These are phyloP conservation scores for Silurus lanzhouensis DNA, from an alignment of 2,797 vertebrate genomes.

Conservation along the genomic window DNA sequence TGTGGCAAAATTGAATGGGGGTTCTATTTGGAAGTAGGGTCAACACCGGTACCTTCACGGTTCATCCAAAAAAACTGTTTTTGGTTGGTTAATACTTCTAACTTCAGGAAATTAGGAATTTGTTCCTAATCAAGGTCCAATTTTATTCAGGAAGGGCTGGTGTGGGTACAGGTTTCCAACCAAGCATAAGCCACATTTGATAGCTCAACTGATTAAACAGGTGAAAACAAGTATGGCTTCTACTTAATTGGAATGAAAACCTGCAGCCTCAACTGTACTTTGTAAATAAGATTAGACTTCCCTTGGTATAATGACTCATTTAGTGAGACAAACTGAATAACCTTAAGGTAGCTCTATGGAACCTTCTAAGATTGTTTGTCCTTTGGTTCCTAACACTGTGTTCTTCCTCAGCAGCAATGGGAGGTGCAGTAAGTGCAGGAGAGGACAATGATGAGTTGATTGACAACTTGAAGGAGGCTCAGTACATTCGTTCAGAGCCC, in stretches of 20 bases:
- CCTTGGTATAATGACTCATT: neutral
- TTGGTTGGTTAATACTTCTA: neutral
- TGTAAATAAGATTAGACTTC: neutral
- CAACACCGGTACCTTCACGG: neutral
- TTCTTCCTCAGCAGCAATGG: conserved; percentile 70
- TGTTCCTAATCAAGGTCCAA: neutral
- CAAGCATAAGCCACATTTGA: neutral
- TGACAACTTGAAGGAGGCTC: conserved; percentile 85
- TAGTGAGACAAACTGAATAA: neutral
- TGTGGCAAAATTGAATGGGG: neutral
- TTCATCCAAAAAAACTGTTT: neutral
- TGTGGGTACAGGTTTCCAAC: neutral
- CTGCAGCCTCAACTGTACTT: neutral
- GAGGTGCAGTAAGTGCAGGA: conserved; percentile 85
- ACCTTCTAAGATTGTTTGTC: neutral
- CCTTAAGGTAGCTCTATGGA: neutral
- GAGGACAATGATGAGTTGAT: conserved; percentile 87
- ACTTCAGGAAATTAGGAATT: neutral
- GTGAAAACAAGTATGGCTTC: neutral
- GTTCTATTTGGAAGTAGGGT: neutral
- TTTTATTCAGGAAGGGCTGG: neutral
- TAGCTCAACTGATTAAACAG: neutral
- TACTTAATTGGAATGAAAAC: neutral
- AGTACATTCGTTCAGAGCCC: conserved; percentile 82
- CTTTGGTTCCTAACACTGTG: neutral